Base-by-base conservation (phyloP, 2,797 vertebrate species). In the Phataginus tetradactyla region DNA sequence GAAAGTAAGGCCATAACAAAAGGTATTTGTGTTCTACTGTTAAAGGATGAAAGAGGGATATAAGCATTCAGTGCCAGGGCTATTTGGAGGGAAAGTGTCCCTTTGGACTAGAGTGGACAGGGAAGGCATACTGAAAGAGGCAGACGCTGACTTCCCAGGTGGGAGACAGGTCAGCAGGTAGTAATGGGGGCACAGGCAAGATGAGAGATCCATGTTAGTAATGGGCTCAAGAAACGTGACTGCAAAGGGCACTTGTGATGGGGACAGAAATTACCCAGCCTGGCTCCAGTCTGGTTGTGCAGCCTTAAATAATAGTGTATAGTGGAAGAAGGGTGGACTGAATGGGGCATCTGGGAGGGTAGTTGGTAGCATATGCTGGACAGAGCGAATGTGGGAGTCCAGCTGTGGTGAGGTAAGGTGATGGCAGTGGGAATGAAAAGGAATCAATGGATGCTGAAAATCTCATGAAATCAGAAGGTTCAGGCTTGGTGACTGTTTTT, bases 1-100 rank as follows among this genome's bases (percentile, higher is more conserved):
- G 59, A 96, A 95, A 27, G 37, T 88, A 90, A 88, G 72, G 86
- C 23, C 32, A 37, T 64, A 61, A 77, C 74, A 90, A 89, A 90
- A 94, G 66, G 81, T 84, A 66, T 78, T 77, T 95, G 39, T 25
- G 10, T 90, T 34, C 17, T 69, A 3, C 66, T 15, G 3, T 88
- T 92, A 94, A 92, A 81, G 91, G 34, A 25, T 55, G 49, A 32
- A 84, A n/a, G 63, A 72, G 18, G 74, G 34, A 86, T 59, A 39
- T 2, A 83, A 86, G 72, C 61, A 81, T 87, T 90, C 72, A 45
- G 18, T 57, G 14, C 29, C 23, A 74, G 39, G 79, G 18, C 51
- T 87, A 3, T 72, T 63, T 83, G 53, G 59, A 96, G 85, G 57
- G 61, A 45, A 84, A 68, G 25, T 63, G 23, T 72, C 88, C n/a